Conservation (phyloP, 2,888 invertebrate genomes). For the Amblyjoppa fuscipennis region DNA sequence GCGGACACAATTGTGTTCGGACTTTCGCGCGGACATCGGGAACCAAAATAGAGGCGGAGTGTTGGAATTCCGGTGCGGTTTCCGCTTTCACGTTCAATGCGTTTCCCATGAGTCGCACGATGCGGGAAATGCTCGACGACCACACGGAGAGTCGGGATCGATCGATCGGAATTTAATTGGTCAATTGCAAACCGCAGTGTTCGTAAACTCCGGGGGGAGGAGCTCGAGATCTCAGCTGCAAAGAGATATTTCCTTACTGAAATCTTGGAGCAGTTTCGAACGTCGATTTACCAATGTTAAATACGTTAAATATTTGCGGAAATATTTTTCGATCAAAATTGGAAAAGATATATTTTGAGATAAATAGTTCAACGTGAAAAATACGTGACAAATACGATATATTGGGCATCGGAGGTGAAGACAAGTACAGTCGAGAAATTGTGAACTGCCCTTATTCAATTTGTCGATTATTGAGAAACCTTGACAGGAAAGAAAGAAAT, state of each 20-base stretch:
- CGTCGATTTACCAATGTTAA: too few species aligned
- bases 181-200: conserved; percentile 9
- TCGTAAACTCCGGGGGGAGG: neutral
- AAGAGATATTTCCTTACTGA: neutral
- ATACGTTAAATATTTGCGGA: too few species aligned
- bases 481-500: neutral
- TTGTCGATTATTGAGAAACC: neutral
- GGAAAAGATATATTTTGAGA: too few species aligned
- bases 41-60: conserved; percentile 66
- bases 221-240: too few species aligned
- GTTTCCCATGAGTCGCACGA: conserved; percentile 54
- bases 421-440: neutral
- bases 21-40: conserved; percentile 41
- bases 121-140: conserved; percentile 10
- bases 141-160: conserved; percentile 22
- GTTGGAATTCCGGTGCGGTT: conserved; percentile 62
- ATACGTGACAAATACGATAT: too few species aligned
- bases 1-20: conserved; percentile 32
- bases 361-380: too few species aligned
- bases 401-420: too few species aligned
- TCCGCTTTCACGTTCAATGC: conserved; percentile 48
- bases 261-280: too few species aligned
- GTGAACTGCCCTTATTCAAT: neutral
- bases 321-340: too few species aligned
- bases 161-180: conserved; percentile 59